Evolutionary conservation across 2,888 invertebrate species (phyloP).

Genomic region (Meghimatium bilineatum): DNA sequence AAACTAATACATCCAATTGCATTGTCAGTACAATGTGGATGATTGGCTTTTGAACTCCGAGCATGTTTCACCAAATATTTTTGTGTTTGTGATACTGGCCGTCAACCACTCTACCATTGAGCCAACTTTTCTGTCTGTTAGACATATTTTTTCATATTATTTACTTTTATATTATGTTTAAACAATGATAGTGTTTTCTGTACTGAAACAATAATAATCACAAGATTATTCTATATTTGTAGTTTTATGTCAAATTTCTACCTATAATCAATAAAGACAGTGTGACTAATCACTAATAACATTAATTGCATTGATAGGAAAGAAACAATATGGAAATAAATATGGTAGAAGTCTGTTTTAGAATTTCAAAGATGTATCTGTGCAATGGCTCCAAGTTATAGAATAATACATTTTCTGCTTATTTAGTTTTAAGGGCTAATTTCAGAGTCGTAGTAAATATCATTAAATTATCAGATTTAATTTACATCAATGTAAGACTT

Average conservation of each 20-base stretch:
- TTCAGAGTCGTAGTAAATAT: neutral
- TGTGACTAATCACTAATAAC: neutral
- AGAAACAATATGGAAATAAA: neutral
- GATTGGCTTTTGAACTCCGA: too few species aligned
- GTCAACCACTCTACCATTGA: too few species aligned
- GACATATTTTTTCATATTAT: too few species aligned
- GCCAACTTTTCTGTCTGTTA: too few species aligned
- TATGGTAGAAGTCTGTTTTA: neutral
- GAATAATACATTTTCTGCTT: neutral
- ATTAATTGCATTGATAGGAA: constrained; percentile 7
- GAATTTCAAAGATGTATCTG: neutral
- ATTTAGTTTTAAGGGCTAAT: neutral
- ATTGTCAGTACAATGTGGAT: too few species aligned
- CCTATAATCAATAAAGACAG: constrained; percentile 4
- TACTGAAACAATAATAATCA: too few species aligned
- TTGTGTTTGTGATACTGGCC: too few species aligned
- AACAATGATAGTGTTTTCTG: too few species aligned
- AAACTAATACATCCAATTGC: too few species aligned
- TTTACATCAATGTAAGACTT: neutral
- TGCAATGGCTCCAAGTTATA: neutral
- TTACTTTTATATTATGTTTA: too few species aligned
- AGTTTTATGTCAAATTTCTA: neutral
- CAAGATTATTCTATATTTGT: too few species aligned
- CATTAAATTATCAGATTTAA: neutral
- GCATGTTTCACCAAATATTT: too few species aligned